phyloP scores from a whole-genome alignment of 2,888 invertebrate genomes.

The Aromia moschata region DNA sequence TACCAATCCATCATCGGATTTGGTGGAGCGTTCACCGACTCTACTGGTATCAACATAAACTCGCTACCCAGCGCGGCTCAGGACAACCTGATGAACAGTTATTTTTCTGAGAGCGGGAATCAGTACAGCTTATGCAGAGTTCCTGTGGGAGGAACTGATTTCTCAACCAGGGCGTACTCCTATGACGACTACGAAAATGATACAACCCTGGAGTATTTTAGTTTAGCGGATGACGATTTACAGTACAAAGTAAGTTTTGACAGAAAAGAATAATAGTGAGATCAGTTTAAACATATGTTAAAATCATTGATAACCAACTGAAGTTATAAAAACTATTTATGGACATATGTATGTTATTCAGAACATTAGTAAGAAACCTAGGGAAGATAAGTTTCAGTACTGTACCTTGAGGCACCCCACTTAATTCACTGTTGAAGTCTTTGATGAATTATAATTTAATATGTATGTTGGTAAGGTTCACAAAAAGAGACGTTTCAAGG shows the following conservation, averaged over 20 bases:
- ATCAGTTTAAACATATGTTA: no score
- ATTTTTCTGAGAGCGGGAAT: slow-evolving; percentile 74
- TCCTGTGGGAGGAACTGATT: slow-evolving; percentile 87
- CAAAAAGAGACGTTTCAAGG: no score
- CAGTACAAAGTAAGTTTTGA: slow-evolving; percentile 72
- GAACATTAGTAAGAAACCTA: no score
- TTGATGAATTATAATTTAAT: no score
- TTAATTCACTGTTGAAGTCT: no score
- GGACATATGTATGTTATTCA: no score
- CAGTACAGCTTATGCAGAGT: slow-evolving; percentile 82
- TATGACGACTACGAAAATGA: slow-evolving; percentile 71
- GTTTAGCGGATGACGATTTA: slow-evolving; percentile 68
- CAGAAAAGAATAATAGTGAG: no score
- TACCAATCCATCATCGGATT: slow-evolving; percentile 81
- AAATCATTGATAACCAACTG: no score
- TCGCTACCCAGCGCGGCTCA: slow-evolving; percentile 66
- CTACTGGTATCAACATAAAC: slow-evolving; percentile 73
- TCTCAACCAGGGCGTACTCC: slow-evolving; percentile 82
- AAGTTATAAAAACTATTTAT: no score
- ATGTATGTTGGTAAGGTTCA: no score
- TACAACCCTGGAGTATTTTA: neutral
- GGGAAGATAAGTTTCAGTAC: no score
- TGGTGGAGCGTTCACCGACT: slow-evolving; percentile 82
- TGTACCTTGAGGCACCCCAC: no score
- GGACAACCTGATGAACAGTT: slow-evolving; percentile 69